phyloP scores from a whole-genome alignment of 2,888 invertebrate species.

The Hypena proboscidalis region DNA sequence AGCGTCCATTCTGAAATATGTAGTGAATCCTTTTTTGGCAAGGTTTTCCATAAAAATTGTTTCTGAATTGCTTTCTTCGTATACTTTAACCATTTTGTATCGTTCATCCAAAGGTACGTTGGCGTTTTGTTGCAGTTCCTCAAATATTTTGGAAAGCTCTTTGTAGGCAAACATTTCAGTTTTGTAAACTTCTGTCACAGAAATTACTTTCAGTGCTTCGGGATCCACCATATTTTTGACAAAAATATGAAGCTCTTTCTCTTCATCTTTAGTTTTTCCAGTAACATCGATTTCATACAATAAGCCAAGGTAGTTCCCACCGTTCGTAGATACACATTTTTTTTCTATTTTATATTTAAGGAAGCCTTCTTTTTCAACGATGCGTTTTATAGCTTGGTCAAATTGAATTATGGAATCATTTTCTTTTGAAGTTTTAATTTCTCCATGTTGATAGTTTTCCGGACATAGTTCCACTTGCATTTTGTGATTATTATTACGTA shows the following conservation, averaged over 20 bases:
- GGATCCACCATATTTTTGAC: slow-evolving; percentile 48
- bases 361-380: slow-evolving; percentile 26
- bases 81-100: slow-evolving; percentile 49
- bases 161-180: slow-evolving; percentile 53
- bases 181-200: slow-evolving; percentile 42
- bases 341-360: slow-evolving; percentile 16
- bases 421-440: background rate
- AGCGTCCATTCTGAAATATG: slow-evolving; percentile 44
- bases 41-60: slow-evolving; percentile 57
- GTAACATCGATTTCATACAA: slow-evolving; percentile 51
- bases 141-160: slow-evolving; percentile 46
- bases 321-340: slow-evolving; percentile 39
- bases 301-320: slow-evolving; percentile 53
- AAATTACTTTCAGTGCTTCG: slow-evolving; percentile 40
- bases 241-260: slow-evolving; percentile 55
- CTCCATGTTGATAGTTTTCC: background rate
- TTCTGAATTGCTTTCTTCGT: slow-evolving; percentile 42
- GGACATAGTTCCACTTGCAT: slow-evolving; percentile 17
- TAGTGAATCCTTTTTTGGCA: slow-evolving; percentile 45
- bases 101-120: slow-evolving; percentile 47
- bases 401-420: slow-evolving; percentile 16
- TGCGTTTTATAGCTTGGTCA: slow-evolving; percentile 31
- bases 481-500: too few relatives aligned
- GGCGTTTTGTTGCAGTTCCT: slow-evolving; percentile 47
- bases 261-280: slow-evolving; percentile 47